phyloP scores from a whole-genome alignment of 2,113 vertebrate species.

The Clarias magur region DNA sequence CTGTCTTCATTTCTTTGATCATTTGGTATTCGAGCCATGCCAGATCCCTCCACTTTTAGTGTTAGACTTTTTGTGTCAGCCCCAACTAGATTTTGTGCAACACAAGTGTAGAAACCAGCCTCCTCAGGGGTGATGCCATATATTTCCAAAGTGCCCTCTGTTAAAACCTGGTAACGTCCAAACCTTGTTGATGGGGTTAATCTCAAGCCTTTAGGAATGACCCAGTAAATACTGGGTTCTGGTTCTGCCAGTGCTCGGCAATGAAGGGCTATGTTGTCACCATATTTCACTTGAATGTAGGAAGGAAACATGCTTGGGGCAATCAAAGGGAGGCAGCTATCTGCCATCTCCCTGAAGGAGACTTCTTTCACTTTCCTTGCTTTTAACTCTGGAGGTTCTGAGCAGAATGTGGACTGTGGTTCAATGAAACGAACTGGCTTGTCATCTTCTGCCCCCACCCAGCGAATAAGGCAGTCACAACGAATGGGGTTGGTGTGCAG shows the following conservation, averaged over 20 bases:
- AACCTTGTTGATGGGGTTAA: constrained; percentile 65
- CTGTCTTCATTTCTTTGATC: constrained; percentile 45
- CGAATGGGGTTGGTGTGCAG: constrained; percentile 94
- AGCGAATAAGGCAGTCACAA: constrained; percentile 94
- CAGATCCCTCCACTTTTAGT: constrained; percentile 75
- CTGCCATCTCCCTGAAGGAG: constrained; percentile 88
- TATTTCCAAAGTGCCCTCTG: constrained; percentile 90
- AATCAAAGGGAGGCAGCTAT: constrained; percentile 90
- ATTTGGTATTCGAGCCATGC: constrained; percentile 56
- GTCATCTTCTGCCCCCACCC: constrained; percentile 79
- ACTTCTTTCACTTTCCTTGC: constrained; percentile 83
- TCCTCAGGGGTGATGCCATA: constrained; percentile 70
- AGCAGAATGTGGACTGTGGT: constrained; percentile 90
- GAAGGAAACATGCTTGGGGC: constrained; percentile 78
- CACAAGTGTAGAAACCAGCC: constrained; percentile 90
- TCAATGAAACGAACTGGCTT: constrained; percentile 89
- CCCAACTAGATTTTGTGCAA: constrained; percentile 91
- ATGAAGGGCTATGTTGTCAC: constrained; percentile 78
- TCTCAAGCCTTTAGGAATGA: constrained; percentile 80
- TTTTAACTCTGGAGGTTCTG: constrained; percentile 89
- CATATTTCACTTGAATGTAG: constrained; percentile 67
- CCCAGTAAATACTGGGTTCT: constrained; percentile 92
- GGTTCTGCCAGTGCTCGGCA: constrained; percentile 92
- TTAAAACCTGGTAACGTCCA: constrained; percentile 73
- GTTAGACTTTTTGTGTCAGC: constrained; percentile 86